These are phyloP conservation scores for Cerceris rybyensis DNA, from an alignment of 2,888 invertebrate genomes.

Conservation along the genomic window DNA sequence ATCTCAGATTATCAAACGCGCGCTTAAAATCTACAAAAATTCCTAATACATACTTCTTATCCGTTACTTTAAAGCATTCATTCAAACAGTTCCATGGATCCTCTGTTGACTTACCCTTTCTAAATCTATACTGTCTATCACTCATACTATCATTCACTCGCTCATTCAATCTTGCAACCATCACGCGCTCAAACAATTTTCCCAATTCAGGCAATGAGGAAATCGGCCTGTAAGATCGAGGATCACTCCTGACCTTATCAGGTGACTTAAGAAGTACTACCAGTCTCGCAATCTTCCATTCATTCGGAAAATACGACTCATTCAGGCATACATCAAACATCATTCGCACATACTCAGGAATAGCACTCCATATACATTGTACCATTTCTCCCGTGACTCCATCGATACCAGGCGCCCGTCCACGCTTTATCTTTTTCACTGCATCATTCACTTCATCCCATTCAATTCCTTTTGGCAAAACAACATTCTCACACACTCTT, in stretches of 20 bases:
- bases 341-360: slow-evolving; percentile 10
- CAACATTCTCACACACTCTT: background rate
- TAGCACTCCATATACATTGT: background rate
- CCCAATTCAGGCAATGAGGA: slow-evolving; percentile 6
- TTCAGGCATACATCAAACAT: slow-evolving; percentile 20
- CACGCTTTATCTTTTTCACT: background rate
- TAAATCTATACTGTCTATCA: background rate
- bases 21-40: slow-evolving; percentile 15
- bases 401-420: slow-evolving; percentile 15
- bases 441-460: slow-evolving; percentile 3
- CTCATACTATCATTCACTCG: background rate
- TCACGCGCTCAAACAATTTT: slow-evolving; percentile 16
- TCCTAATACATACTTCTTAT: slow-evolving; percentile 6
- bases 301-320: slow-evolving; percentile 2
- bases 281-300: background rate
- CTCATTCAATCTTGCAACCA: background rate
- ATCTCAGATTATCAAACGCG: slow-evolving; percentile 21
- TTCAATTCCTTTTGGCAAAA: slow-evolving; percentile 3
- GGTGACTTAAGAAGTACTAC: too few species aligned
- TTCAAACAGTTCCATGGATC: too few species aligned
- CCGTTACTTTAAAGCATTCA: too few species aligned
- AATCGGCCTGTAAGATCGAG: slow-evolving; percentile 17
- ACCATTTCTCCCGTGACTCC: slow-evolving; percentile 13
- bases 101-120: too few species aligned
- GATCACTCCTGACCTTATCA: too few species aligned